These are phyloP conservation scores for Cosmia trapezina DNA, from an alignment of 2,888 invertebrate species.

Conservation along the genomic window DNA sequence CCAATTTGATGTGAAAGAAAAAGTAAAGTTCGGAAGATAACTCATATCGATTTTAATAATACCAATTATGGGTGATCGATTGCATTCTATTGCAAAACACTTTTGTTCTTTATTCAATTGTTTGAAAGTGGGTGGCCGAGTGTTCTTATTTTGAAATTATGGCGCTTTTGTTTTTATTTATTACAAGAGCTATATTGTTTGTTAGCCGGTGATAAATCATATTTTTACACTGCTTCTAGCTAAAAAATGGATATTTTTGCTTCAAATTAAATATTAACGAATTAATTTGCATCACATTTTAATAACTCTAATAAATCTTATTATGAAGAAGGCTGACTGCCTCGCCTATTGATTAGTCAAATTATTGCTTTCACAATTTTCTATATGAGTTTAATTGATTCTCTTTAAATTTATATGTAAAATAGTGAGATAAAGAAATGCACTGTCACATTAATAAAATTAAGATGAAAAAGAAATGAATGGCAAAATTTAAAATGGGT, in stretches of 20 bases:
- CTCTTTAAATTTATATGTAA: constrained; percentile 18
- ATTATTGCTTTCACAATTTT: constrained; percentile 21
- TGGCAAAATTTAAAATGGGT: too few relatives aligned
- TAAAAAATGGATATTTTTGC: too few relatives aligned
- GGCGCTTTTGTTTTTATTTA: constrained; percentile 30
- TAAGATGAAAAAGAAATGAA: too few relatives aligned
- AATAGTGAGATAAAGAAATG: neutral
- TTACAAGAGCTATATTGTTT: neutral
- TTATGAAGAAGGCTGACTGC: constrained; percentile 2
- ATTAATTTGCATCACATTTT: constrained; percentile 29
- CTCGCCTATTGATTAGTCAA: constrained; percentile 23
- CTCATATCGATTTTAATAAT: constrained; percentile 68
- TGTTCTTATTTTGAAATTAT: constrained; percentile 66
- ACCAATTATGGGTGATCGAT: constrained; percentile 73
- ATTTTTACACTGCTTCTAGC: neutral
- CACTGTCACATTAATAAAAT: too few relatives aligned
- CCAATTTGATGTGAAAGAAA: constrained; percentile 39
- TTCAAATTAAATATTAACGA: neutral
- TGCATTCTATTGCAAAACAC: constrained; percentile 72
- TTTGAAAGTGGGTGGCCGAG: constrained; percentile 66
- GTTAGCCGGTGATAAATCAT: constrained; percentile 6
- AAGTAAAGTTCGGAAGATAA: constrained; percentile 45
- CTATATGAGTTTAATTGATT: constrained; percentile 10
- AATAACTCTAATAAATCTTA: constrained; percentile 32
- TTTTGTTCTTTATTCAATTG: constrained; percentile 72